phyloP scores from a whole-genome alignment of 2,888 invertebrate genomes.

The Hymenopus coronatus region DNA sequence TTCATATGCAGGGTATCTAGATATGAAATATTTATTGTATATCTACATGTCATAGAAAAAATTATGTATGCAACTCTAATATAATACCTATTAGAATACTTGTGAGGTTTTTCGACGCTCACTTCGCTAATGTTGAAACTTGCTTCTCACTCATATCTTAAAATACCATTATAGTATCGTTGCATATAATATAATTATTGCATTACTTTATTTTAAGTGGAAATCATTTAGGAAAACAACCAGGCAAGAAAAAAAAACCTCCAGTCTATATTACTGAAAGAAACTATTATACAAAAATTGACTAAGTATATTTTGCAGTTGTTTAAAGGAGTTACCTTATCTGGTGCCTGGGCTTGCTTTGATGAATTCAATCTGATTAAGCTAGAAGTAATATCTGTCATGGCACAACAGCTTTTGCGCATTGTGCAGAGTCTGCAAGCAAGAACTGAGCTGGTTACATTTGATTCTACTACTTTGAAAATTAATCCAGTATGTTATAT shows the following conservation, averaged over 20 bases:
- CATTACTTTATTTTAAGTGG: no score
- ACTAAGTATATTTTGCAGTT: constrained; percentile 48
- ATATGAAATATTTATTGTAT: no score
- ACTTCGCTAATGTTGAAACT: no score
- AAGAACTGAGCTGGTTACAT: constrained; percentile 62
- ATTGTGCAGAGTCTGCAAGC: constrained; percentile 73
- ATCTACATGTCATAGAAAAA: no score
- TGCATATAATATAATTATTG: no score
- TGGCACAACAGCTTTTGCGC: constrained; percentile 81
- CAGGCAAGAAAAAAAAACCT: background rate
- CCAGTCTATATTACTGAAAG: no score
- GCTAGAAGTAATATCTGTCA: constrained; percentile 79
- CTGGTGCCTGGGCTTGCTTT: constrained; percentile 86
- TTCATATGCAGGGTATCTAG: no score
- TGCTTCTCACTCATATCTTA: no score
- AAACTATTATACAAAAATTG: background rate
- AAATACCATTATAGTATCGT: no score
- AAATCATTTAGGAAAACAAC: background rate
- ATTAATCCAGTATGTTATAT: constrained; percentile 78
- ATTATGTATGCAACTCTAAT: no score
- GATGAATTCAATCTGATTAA: constrained; percentile 86
- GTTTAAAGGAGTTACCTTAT: constrained; percentile 78
- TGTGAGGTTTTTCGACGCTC: no score
- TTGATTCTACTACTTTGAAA: constrained; percentile 72
- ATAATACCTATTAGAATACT: no score